phyloP scores from a whole-genome alignment of 1,140 invertebrate genomes.

The Drosophila pandora region DNA sequence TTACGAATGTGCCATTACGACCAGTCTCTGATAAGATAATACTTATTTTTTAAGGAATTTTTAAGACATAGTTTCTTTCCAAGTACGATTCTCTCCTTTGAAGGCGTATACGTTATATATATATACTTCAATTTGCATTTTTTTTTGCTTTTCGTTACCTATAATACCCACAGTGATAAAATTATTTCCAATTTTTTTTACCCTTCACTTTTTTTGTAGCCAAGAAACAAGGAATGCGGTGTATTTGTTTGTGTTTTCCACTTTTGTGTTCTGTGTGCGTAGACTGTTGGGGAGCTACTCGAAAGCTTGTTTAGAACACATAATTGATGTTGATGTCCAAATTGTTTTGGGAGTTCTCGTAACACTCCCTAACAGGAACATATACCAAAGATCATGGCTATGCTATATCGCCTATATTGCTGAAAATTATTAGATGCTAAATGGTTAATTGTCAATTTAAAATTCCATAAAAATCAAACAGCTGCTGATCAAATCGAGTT shows the following conservation, averaged over 20 bases:
- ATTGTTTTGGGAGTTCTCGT: constrained; percentile 40
- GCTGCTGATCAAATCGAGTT: constrained; percentile 48
- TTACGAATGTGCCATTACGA: not conserved
- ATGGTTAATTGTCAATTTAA: constrained; percentile 30
- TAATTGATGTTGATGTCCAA: constrained; percentile 37
- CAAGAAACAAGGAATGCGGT: constrained; percentile 35
- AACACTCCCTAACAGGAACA: constrained; percentile 4
- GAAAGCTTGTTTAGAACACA: constrained; percentile 41
- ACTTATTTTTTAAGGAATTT: too few relatives aligned
- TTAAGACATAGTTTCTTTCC: too few relatives aligned
- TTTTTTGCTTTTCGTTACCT: not conserved
- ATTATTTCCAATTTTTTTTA: constrained; percentile 50
- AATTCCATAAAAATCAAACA: constrained; percentile 36
- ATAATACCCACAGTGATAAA: constrained; percentile 1
- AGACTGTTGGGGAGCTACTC: constrained; percentile 17
- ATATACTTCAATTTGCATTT: not conserved
- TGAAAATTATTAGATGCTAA: constrained; percentile 9
- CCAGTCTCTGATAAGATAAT: too few relatives aligned
- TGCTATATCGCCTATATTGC: not conserved
- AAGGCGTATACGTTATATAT: too few relatives aligned
- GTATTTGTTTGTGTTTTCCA: constrained; percentile 25
- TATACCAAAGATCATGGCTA: not conserved
- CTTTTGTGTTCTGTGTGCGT: constrained; percentile 33
- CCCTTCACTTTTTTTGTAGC: constrained; percentile 59
- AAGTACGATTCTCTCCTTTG: too few relatives aligned